phyloP scores from a whole-genome alignment of 2,113 vertebrate species.

The Carassius gibelio region DNA sequence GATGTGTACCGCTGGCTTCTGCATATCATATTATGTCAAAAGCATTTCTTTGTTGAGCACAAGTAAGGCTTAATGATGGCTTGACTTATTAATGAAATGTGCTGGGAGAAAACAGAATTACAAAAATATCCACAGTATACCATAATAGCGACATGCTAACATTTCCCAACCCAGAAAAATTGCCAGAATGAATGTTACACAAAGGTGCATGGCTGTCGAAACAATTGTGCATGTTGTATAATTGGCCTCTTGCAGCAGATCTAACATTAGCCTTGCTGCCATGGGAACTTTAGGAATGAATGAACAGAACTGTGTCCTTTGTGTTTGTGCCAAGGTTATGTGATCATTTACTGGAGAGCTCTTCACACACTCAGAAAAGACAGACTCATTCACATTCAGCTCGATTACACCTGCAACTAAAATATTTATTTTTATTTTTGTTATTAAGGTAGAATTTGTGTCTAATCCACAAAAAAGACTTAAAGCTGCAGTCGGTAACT shows the following conservation, averaged over 20 bases:
- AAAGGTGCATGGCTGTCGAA: background rate
- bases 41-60: too few species aligned
- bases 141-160: background rate
- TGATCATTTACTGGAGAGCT: constrained; percentile 73
- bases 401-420: background rate
- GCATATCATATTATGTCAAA: too few species aligned
- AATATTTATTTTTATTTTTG: background rate
- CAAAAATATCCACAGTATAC: background rate
- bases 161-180: background rate
- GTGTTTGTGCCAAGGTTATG: constrained; percentile 63
- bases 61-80: background rate
- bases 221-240: constrained; percentile 22
- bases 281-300: constrained; percentile 47
- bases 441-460: background rate
- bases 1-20: too few species aligned
- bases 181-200: background rate
- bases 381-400: constrained; percentile 32
- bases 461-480: background rate
- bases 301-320: constrained; percentile 39
- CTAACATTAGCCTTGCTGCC: constrained; percentile 29
- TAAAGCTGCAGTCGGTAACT: background rate
- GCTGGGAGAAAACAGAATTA: background rate
- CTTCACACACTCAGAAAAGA: constrained; percentile 63
- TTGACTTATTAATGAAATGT: background rate
- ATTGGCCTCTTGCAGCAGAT: constrained; percentile 33